Percentiles rank a stretch among this genome's conserved stretches.
Conservation (phyloP, 2,888 invertebrate genomes). For the Belgica antarctica region DNA sequence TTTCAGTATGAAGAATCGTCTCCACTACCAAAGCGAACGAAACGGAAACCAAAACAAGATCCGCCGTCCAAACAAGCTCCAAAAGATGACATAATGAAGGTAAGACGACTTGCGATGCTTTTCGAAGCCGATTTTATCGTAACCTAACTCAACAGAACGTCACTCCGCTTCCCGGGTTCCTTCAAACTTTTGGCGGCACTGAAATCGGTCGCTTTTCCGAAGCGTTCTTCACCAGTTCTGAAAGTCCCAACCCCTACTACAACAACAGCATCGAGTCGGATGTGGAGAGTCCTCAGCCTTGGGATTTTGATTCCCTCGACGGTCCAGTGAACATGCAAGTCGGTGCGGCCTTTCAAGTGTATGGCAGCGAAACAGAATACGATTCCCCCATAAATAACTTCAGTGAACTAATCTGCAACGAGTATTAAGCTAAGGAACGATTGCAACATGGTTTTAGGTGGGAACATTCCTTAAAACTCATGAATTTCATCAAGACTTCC, state of each 20-base stretch:
- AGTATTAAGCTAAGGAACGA: constrained; percentile 46
- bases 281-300: constrained; percentile 48
- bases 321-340: constrained; percentile 48
- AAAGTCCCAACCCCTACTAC: constrained; percentile 49
- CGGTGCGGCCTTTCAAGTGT: constrained; percentile 47
- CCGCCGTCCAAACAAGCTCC: not conserved
- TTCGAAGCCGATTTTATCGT: too few relatives aligned
- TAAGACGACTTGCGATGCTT: not conserved
- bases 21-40: constrained; percentile 33
- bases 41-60: constrained; percentile 35
- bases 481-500: not conserved
- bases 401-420: constrained; percentile 48
- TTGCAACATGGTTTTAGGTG: too few relatives aligned
- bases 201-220: constrained; percentile 82
- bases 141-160: too few relatives aligned
- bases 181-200: constrained; percentile 82
- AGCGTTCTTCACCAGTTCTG: constrained; percentile 57
- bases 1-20: constrained; percentile 30
- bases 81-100: constrained; percentile 35
- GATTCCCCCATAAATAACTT: constrained; percentile 46
- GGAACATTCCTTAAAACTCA: not conserved
- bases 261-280: constrained; percentile 47
- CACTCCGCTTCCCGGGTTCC: constrained; percentile 72
- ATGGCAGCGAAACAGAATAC: constrained; percentile 46
- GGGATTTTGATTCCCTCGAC: constrained; percentile 48